Percentiles rank a stretch among this genome's conserved stretches.
These are phyloP conservation scores for Ridgeia piscesae DNA, from an alignment of 1,140 invertebrate genomes.

Conservation along the genomic window DNA sequence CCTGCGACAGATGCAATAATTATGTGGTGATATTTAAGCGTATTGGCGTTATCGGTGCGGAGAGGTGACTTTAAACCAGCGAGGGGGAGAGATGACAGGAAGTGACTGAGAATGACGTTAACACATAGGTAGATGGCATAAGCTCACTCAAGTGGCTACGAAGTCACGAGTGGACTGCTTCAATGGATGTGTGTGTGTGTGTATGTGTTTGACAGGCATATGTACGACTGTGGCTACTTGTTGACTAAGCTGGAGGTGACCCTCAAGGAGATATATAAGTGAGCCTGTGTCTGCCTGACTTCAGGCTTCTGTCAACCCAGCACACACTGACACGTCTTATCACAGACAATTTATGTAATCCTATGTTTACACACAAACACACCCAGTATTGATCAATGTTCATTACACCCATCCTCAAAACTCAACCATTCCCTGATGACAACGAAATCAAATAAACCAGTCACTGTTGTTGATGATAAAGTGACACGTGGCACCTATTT, in stretches of 20 bases:
- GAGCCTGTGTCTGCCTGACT: background rate
- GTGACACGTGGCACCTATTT: background rate
- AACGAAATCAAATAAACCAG: background rate
- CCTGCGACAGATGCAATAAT: background rate
- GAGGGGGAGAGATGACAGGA: background rate
- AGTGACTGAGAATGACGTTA: background rate
- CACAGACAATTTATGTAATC: background rate
- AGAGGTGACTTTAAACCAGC: background rate
- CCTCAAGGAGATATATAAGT: background rate
- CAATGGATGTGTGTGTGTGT: background rate
- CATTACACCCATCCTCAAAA: background rate
- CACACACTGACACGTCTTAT: background rate
- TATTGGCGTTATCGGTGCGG: background rate
- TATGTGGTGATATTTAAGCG: background rate
- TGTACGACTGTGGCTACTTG: background rate
- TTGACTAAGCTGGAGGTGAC: background rate
- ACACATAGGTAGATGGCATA: background rate
- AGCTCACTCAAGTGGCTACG: background rate
- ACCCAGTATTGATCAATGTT: background rate
- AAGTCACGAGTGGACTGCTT: background rate
- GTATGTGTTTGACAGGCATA: background rate
- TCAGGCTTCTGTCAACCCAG: background rate
- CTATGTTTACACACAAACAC: background rate
- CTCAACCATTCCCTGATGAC: background rate
- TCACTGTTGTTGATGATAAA: background rate